Conservation (phyloP, 1,140 invertebrate species). For the Euschistus heros region DNA sequence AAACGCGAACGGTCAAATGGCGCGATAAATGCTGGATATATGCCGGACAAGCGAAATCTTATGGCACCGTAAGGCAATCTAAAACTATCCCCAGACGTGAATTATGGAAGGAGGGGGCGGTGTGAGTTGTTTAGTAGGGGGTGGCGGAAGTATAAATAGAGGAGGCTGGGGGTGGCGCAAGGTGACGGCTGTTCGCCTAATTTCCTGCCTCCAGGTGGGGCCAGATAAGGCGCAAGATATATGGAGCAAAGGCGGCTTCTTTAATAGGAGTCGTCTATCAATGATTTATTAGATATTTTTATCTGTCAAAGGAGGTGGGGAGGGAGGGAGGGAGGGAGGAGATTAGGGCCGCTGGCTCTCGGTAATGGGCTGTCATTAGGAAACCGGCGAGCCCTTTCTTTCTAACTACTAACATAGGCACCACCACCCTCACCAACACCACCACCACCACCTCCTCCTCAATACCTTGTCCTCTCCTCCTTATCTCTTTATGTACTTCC, state of each 20-base stretch:
- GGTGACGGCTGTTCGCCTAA: slow-evolving; percentile 11
- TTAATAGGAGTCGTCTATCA: slow-evolving; percentile 23
- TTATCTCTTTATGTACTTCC: too few relatives aligned
- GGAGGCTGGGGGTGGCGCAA: neutral
- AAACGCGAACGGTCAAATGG: too few relatives aligned
- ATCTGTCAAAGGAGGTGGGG: slow-evolving; percentile 24
- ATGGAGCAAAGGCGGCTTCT: slow-evolving; percentile 13
- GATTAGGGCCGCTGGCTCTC: slow-evolving; percentile 7
- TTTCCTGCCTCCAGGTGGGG: neutral
- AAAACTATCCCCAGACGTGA: neutral
- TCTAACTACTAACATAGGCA: neutral
- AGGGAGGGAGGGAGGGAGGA: neutral
- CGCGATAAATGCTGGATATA: too few relatives aligned
- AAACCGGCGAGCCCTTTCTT: slow-evolving; percentile 18
- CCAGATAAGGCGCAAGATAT: slow-evolving; percentile 14
- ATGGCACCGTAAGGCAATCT: too few relatives aligned
- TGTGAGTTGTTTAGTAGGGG: neutral
- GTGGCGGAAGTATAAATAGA: neutral
- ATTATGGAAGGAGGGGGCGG: neutral
- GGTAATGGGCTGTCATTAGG: slow-evolving; percentile 26
- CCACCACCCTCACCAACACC: too few relatives aligned
- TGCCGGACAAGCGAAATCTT: too few relatives aligned
- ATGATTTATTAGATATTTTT: slow-evolving; percentile 28
- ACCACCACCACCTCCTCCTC: too few relatives aligned
- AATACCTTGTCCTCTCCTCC: too few relatives aligned